These are phyloP conservation scores for Champsocephalus gunnari DNA, from an alignment of 2,797 vertebrate genomes.

Conservation along the genomic window DNA sequence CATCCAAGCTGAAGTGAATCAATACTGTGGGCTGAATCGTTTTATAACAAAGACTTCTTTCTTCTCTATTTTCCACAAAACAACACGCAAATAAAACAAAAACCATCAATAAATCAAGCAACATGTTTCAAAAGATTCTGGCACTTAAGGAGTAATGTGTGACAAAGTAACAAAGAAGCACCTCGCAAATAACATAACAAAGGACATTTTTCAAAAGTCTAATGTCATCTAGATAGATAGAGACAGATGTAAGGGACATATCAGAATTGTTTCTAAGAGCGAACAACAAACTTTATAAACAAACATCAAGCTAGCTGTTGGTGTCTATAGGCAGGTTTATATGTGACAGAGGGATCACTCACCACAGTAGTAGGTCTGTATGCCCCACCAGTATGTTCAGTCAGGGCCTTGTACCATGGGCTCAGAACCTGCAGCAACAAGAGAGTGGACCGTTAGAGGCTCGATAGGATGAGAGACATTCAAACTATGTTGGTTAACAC, in stretches of 20 bases:
- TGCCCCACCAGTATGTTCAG: slow-evolving; percentile 63
- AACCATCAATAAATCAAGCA: not conserved
- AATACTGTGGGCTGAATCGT: not conserved
- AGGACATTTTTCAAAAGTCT: not conserved
- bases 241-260: not conserved
- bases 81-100: not conserved
- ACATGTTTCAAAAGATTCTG: not conserved
- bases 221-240: not conserved
- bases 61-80: not conserved
- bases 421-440: slow-evolving; percentile 62
- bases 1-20: not conserved
- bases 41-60: not conserved
- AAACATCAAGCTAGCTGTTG: not conserved
- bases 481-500: not conserved
- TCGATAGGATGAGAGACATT: not conserved
- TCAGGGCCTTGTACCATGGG: slow-evolving; percentile 60
- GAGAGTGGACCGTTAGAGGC: not conserved
- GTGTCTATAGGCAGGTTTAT: not conserved
- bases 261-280: not conserved
- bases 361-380: slow-evolving; percentile 75
- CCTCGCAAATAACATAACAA: not conserved
- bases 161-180: not conserved
- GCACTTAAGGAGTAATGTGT: not conserved
- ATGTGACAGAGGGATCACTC: slow-evolving; percentile 45
- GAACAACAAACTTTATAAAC: not conserved